Base-by-base conservation (phyloP, 2,888 invertebrate genomes). In the Euzetes globulus region DNA sequence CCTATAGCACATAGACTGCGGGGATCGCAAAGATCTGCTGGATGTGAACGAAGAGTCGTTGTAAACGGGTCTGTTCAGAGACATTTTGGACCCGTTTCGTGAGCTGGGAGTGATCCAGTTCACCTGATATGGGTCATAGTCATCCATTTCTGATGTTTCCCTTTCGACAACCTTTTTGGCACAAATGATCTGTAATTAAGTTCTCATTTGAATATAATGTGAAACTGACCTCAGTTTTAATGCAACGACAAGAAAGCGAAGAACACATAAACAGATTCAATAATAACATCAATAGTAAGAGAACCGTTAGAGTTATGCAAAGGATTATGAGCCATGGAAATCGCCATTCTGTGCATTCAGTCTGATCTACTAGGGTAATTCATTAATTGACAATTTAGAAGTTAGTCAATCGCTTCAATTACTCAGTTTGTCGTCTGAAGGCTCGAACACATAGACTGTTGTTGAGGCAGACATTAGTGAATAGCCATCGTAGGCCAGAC, bases 251-350 rank as follows among this genome's bases (percentile, higher is more conserved):
- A 72, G 93, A 92, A 91, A 94, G 92, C 79, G 94, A 93, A 41
- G 93, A 92, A 84, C 94, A 94, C 76, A 94, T 87, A 88, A 94
- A 94, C 81, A 93, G 90, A 85, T 94, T 94, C 85, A 94, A 90
- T 81, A 94, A 89, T 82, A 94, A 86, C 94, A 94, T 94, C 80
- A 94, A 90, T 75, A 93, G 87, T 86, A 94, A 93, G 82, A 94
- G 87, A 78, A 94, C 88, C 72, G 92, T 94, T 75, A 94, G 86
- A 9, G 92, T 91, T 75, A 94, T 90, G 80, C 92, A 90, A 79
- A 94, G 85, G 88, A 92, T 93, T 74, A 94, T 85, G 77, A 94
- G 85, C 94, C 94, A 94, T 5, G 75, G 76, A 68, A 76, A 76
- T 6, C 75, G 71, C 71, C 71, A 76, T 47, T 71, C 71, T 19